Percentiles rank a stretch among this genome's conserved stretches.
phyloP scores from a whole-genome alignment of 2,888 invertebrate genomes.

The Nebria brevicollis region DNA sequence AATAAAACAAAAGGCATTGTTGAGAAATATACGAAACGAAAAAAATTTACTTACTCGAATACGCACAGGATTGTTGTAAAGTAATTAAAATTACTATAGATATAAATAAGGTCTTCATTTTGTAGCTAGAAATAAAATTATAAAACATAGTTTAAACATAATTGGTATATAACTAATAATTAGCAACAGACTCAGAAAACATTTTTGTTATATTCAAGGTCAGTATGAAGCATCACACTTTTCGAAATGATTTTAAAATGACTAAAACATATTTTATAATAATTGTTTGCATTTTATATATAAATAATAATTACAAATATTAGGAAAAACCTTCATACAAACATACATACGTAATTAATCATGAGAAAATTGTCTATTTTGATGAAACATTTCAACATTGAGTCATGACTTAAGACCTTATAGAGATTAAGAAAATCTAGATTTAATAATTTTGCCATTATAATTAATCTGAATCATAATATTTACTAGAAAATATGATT shows the following conservation, averaged over 20 bases:
- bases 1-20: background rate
- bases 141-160: too few species aligned
- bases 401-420: background rate
- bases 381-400: background rate
- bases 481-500: too few species aligned
- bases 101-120: slow-evolving; percentile 24
- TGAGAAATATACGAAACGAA: background rate
- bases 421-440: background rate
- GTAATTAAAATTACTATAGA: slow-evolving; percentile 14
- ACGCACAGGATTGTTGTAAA: slow-evolving; percentile 23
- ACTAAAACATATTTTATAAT: slow-evolving; percentile 10
- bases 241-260: background rate
- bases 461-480: too few species aligned
- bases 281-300: background rate
- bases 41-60: slow-evolving; percentile 30
- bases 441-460: background rate
- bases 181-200: background rate
- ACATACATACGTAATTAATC: background rate
- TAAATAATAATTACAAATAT: background rate
- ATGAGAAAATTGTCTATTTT: background rate
- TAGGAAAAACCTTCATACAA: background rate
- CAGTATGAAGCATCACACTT: background rate
- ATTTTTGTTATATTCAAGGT: slow-evolving; percentile 8
- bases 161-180: too few species aligned
- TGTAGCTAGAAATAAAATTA: background rate